These are phyloP conservation scores for Nicator chloris DNA, from an alignment of 2,113 vertebrate species.

Conservation along the genomic window DNA sequence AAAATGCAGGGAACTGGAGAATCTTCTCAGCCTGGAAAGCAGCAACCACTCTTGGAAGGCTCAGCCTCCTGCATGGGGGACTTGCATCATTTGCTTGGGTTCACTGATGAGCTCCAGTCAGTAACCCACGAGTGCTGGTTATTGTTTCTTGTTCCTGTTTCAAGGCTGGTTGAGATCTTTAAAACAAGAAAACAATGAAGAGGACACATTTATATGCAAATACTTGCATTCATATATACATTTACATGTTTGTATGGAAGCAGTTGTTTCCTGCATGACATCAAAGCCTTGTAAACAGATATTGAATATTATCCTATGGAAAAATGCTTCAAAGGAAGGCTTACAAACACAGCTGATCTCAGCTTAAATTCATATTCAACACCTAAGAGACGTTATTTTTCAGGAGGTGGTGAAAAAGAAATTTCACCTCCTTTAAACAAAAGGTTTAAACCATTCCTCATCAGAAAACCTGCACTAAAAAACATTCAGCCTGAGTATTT, in stretches of 20 bases:
- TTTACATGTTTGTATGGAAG: not conserved
- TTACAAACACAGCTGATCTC: not conserved
- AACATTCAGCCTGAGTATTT: not conserved
- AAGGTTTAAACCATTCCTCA: not conserved
- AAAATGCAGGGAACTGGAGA: not conserved
- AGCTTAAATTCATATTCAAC: not conserved
- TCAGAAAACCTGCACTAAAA: not conserved
- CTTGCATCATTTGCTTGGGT: not conserved
- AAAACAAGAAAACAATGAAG: not conserved
- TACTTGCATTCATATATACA: not conserved
- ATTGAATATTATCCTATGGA: not conserved
- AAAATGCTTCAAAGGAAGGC: not conserved
- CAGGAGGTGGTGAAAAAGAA: not conserved
- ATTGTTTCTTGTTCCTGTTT: not conserved
- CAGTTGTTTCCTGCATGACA: not conserved
- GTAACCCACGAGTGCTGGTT: not conserved
- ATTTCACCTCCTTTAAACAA: not conserved
- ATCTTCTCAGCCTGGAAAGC: not conserved
- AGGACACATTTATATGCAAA: not conserved
- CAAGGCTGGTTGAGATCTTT: not conserved
- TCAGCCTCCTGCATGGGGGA: not conserved
- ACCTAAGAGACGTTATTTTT: not conserved
- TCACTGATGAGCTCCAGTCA: not conserved
- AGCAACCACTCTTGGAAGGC: not conserved
- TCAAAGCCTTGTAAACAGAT: not conserved